Evolutionary conservation across 1,140 invertebrate species (phyloP).

Genomic region (Melanaphis sacchari): DNA sequence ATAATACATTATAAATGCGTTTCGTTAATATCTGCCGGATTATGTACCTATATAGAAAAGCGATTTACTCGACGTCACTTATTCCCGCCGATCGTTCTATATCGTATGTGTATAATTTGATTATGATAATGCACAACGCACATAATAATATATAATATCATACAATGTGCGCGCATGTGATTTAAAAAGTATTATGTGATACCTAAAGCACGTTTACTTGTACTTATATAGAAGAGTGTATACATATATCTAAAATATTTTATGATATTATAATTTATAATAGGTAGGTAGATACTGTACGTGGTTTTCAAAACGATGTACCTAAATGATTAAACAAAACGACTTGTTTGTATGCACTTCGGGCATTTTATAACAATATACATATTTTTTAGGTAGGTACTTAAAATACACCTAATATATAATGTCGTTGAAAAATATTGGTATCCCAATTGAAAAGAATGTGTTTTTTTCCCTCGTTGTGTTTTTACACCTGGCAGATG

Average conservation of each 20-base stretch:
- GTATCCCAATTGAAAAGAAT: neutral
- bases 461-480: neutral
- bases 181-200: neutral
- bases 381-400: too few species aligned
- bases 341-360: neutral
- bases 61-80: neutral
- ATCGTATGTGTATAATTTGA: neutral
- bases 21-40: neutral
- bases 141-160: neutral
- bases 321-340: neutral
- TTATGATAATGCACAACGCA: neutral
- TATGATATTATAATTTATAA: conserved; percentile 3
- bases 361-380: too few species aligned
- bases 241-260: neutral
- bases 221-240: neutral
- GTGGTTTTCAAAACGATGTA: neutral
- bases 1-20: neutral
- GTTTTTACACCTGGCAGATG: neutral
- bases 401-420: neutral
- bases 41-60: neutral
- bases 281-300: neutral
- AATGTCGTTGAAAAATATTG: conserved; percentile 14
- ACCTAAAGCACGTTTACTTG: neutral
- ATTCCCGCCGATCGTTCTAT: neutral
- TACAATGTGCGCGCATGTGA: neutral